Percentiles rank a stretch among this genome's conserved stretches.
Conservation (phyloP, 35 echinoderm and acorn worm species). For the Strongylocentrotus purpuratus region DNA sequence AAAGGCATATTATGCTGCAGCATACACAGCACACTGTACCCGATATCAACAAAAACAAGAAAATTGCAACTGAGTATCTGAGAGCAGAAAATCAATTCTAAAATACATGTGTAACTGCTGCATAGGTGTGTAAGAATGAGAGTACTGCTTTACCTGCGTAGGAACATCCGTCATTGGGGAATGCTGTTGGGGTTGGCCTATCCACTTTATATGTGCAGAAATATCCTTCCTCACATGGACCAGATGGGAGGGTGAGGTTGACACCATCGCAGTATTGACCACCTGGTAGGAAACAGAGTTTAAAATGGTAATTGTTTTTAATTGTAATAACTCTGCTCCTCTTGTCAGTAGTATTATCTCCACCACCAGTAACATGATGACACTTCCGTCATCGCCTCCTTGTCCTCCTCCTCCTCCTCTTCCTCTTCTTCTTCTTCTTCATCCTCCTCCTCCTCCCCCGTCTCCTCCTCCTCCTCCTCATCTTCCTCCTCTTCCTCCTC, state of each 20-base stretch:
- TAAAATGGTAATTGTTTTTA: neutral
- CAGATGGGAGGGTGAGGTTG: slow-evolving; percentile 70
- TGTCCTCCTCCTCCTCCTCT: neutral
- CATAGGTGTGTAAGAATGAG: neutral
- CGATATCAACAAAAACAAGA: too few relatives aligned
- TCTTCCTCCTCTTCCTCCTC: too few relatives aligned
- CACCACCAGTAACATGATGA: neutral
- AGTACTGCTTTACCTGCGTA: slow-evolving; percentile 72
- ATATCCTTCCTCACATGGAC: slow-evolving; percentile 73
- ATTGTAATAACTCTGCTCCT: neutral
- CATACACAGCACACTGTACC: too few relatives aligned
- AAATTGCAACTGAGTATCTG: too few relatives aligned
- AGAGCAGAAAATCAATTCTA: neutral
- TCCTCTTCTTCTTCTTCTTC: neutral
- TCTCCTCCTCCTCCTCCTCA: neutral
- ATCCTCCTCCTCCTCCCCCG: neutral
- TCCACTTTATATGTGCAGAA: slow-evolving; percentile 88
- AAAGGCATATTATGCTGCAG: too few relatives aligned
- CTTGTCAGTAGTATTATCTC: neutral
- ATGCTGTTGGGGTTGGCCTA: slow-evolving; percentile 85
- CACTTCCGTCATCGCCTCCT: slow-evolving; percentile 16
- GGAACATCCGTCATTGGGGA: slow-evolving; percentile 83
- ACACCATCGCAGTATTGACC: slow-evolving; percentile 88
- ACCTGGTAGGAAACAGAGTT: slow-evolving; percentile 46
- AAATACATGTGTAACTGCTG: neutral